phyloP scores from a whole-genome alignment of 2,888 invertebrate species.

The Cantharis lateralis region DNA sequence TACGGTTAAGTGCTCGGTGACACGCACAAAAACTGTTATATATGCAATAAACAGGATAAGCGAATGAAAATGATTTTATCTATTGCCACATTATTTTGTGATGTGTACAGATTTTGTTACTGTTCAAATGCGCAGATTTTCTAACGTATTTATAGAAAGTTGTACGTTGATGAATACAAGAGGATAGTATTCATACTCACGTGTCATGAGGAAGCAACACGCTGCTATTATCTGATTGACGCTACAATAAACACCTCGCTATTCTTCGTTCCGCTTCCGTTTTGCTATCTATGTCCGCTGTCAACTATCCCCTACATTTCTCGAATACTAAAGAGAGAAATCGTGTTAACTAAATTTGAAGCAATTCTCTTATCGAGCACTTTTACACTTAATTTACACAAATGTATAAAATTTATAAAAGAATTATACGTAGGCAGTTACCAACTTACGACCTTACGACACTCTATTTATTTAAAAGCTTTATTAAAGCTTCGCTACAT shows the following conservation, averaged over 20 bases:
- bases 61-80: slow-evolving; percentile 27
- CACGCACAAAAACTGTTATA: slow-evolving; percentile 33
- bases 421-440: background rate
- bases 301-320: slow-evolving; percentile 30
- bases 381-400: background rate
- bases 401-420: background rate
- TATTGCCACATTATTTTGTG: slow-evolving; percentile 27
- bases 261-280: slow-evolving; percentile 42
- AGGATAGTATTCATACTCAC: slow-evolving; percentile 26
- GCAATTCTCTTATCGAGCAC: background rate
- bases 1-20: slow-evolving; percentile 28
- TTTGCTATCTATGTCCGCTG: slow-evolving; percentile 39
- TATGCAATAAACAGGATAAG: slow-evolving; percentile 30
- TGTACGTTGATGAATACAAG: slow-evolving; percentile 25
- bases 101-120: slow-evolving; percentile 28
- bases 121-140: slow-evolving; percentile 18
- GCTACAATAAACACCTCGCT: slow-evolving; percentile 42
- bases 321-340: slow-evolving; percentile 15
- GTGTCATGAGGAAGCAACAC: slow-evolving; percentile 29
- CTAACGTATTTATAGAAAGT: slow-evolving; percentile 27
- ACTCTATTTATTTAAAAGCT: background rate
- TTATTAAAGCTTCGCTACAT: background rate
- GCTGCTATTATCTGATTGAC: slow-evolving; percentile 32
- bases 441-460: background rate
- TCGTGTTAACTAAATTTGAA: slow-evolving; percentile 10